Evolutionary conservation across 2,113 vertebrate species (phyloP).

Genomic region (Aythya baeri): DNA sequence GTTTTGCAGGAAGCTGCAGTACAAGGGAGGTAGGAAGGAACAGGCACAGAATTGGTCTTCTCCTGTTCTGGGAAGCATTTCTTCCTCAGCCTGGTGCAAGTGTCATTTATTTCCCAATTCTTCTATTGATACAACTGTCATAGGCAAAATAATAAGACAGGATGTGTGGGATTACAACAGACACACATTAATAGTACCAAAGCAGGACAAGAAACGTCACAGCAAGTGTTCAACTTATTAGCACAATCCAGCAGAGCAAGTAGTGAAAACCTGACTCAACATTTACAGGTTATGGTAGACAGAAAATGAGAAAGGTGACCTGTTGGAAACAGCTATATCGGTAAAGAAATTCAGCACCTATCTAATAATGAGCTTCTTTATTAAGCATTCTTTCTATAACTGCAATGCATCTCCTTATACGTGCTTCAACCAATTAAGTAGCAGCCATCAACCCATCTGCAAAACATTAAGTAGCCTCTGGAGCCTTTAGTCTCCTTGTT

Average conservation of each 20-base stretch:
- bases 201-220: not conserved
- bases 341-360: not conserved
- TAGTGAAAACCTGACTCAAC: not conserved
- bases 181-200: not conserved
- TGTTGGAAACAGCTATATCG: not conserved
- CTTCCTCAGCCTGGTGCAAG: not conserved
- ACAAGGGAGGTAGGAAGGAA: not conserved
- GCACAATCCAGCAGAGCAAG: not conserved
- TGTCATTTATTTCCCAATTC: not conserved
- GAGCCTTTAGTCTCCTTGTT: conserved; percentile 10
- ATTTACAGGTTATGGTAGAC: not conserved
- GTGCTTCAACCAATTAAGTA: not conserved
- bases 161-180: not conserved
- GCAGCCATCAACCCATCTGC: not conserved
- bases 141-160: not conserved
- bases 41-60: not conserved
- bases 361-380: not conserved
- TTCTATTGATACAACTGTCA: not conserved
- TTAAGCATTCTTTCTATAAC: not conserved
- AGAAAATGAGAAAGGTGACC: not conserved
- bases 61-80: not conserved
- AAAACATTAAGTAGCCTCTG: conserved; percentile 24
- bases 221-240: not conserved
- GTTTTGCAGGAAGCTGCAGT: not conserved
- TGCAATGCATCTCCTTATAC: not conserved